A percentile compares a stretch with the other conserved stretches of the same genome.
Conservation (phyloP, 2,888 invertebrate species). For the Elysia crispata region DNA sequence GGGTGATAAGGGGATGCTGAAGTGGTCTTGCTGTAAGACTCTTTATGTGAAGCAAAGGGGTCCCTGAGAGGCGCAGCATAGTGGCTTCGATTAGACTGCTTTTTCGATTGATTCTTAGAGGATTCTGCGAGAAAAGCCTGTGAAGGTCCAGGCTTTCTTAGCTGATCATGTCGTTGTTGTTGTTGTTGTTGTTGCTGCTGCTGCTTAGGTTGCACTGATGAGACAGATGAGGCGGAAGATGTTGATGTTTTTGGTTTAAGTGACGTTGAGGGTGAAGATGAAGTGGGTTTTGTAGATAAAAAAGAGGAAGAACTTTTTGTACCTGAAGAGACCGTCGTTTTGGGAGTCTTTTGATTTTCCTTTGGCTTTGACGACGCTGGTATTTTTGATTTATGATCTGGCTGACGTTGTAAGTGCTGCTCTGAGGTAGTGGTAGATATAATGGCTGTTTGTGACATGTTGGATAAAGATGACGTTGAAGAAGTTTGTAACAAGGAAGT, state of each 20-base stretch:
- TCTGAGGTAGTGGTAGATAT: background rate
- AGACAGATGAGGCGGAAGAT: background rate
- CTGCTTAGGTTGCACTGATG: too few species aligned
- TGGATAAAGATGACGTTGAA: background rate
- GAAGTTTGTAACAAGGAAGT: background rate
- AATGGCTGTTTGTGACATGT: background rate
- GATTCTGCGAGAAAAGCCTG: too few species aligned
- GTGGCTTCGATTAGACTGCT: background rate
- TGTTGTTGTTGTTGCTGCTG: too few species aligned
- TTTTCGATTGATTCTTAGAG: too few species aligned
- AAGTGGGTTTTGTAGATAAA: background rate
- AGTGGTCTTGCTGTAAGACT: slow-evolving; percentile 32
- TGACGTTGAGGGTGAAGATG: background rate
- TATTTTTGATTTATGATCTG: too few species aligned
- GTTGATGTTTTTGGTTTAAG: background rate
- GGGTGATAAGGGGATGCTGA: slow-evolving; percentile 30
- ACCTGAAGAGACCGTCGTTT: too few species aligned
- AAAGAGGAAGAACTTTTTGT: too few species aligned
- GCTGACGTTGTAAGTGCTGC: too few species aligned
- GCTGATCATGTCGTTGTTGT: background rate
- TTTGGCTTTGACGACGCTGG: too few species aligned
- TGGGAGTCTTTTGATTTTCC: too few species aligned
- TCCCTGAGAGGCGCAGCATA: slow-evolving; percentile 40
- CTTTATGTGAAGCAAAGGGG: slow-evolving; percentile 21
- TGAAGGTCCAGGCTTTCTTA: background rate